A percentile compares a stretch with the other conserved stretches of the same genome.
Evolutionary conservation across 2,113 vertebrate genomes (phyloP).

Genomic region (Chionomys nivalis): DNA sequence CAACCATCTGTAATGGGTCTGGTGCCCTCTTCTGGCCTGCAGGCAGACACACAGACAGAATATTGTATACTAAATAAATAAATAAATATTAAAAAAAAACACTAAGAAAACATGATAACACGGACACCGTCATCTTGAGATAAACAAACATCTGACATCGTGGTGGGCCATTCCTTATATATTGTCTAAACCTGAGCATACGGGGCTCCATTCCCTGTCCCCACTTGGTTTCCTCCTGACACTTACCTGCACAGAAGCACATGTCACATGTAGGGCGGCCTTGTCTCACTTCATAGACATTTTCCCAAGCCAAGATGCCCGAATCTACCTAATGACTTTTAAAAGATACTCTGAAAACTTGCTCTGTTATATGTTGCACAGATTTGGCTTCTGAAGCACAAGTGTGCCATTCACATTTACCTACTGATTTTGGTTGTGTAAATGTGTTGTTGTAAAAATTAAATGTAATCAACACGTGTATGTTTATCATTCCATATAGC

Average conservation of each 20-base stretch:
- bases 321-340: not conserved
- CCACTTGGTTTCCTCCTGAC: conserved; percentile 14
- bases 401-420: not conserved
- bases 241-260: not conserved
- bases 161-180: not conserved
- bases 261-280: not conserved
- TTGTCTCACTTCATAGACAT: not conserved
- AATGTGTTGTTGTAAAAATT: not conserved
- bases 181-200: not conserved
- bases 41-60: too few relatives aligned
- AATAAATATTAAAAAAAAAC: too few relatives aligned
- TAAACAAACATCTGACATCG: not conserved
- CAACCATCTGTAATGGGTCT: too few relatives aligned
- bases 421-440: conserved; percentile 5
- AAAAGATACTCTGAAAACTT: not conserved
- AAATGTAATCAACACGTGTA: conserved; percentile 56
- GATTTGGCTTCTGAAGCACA: not conserved
- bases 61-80: too few relatives aligned
- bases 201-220: not conserved
- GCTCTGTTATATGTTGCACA: not conserved
- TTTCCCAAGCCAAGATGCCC: not conserved
- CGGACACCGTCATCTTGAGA: not conserved
- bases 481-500: conserved; percentile 85
- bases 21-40: too few relatives aligned
- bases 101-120: too few relatives aligned